Conservation (phyloP, 2,797 vertebrate genomes). For the Sebastes taczanowskii region DNA sequence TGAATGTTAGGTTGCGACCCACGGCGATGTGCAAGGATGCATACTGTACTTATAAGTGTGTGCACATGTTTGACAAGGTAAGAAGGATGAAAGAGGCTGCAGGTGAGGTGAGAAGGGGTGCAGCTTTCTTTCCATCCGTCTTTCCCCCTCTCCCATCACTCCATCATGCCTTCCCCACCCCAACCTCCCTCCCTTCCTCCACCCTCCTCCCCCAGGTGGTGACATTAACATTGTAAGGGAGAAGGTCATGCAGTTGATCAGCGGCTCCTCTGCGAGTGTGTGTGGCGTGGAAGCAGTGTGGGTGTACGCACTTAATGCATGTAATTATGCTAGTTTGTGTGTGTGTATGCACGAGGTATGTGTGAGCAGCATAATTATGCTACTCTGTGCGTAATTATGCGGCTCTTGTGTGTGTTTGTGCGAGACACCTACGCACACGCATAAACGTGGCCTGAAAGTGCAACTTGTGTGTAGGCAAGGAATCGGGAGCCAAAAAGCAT, state of each 20-base stretch:
- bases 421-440: slow-evolving; percentile 57
- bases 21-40: not conserved
- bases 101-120: slow-evolving; percentile 6
- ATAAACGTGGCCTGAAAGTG: slow-evolving; percentile 44
- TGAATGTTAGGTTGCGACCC: slow-evolving; percentile 62
- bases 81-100: slow-evolving; percentile 36
- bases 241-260: slow-evolving; percentile 78
- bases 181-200: not conserved
- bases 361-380: slow-evolving; percentile 53
- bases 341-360: slow-evolving; percentile 28
- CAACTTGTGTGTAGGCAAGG: slow-evolving; percentile 21
- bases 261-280: slow-evolving; percentile 29
- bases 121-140: slow-evolving; percentile 16
- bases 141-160: slow-evolving; percentile 38
- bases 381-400: slow-evolving; percentile 50
- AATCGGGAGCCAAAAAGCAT: slow-evolving; percentile 42
- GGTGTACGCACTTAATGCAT: slow-evolving; percentile 23
- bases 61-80: slow-evolving; percentile 19
- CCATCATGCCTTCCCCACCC: slow-evolving; percentile 9
- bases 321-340: slow-evolving; percentile 50
- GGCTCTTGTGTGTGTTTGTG: slow-evolving; percentile 33
- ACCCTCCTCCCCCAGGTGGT: slow-evolving; percentile 65
- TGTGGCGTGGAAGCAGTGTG: slow-evolving; percentile 31
- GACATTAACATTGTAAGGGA: slow-evolving; percentile 76
- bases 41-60: not conserved